These are phyloP conservation scores for Ceuthmochares aereus DNA, from an alignment of 2,113 vertebrate species.

Conservation along the genomic window DNA sequence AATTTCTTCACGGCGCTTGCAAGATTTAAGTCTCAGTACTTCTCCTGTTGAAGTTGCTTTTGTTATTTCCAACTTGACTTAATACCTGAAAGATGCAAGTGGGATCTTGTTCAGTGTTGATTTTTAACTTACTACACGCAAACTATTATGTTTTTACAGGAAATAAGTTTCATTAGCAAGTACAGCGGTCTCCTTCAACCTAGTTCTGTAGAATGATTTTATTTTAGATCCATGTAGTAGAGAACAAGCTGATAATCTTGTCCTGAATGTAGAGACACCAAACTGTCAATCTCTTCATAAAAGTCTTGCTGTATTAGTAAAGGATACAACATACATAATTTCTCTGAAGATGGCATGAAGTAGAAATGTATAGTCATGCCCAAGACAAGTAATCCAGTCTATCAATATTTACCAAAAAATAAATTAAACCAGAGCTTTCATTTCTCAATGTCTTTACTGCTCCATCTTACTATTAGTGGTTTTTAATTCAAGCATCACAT, in stretches of 20 bases:
- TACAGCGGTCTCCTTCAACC: too few species aligned
- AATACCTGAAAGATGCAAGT: neutral
- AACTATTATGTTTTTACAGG: slow-evolving; percentile 75
- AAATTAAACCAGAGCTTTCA: neutral
- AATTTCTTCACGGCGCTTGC: neutral
- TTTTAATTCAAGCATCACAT: neutral
- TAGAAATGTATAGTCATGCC: neutral
- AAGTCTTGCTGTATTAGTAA: slow-evolving; percentile 57
- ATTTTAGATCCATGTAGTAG: slow-evolving; percentile 69
- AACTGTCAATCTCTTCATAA: slow-evolving; percentile 53
- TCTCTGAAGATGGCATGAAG: neutral
- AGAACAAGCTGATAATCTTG: slow-evolving; percentile 71
- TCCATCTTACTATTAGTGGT: neutral
- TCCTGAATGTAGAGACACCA: slow-evolving; percentile 60
- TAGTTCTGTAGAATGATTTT: slow-evolving; percentile 70
- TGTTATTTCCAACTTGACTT: neutral
- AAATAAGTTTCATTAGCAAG: slow-evolving; percentile 66
- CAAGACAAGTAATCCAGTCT: neutral
- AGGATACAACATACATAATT: neutral
- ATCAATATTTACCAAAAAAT: neutral
- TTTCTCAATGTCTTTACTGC: neutral
- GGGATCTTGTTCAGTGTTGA: neutral
- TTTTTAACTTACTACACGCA: slow-evolving; percentile 33
- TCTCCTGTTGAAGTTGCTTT: neutral
- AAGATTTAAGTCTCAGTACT: neutral